These are phyloP conservation scores for Eubasilissa splendida DNA, from an alignment of 2,888 invertebrate species.

Conservation along the genomic window DNA sequence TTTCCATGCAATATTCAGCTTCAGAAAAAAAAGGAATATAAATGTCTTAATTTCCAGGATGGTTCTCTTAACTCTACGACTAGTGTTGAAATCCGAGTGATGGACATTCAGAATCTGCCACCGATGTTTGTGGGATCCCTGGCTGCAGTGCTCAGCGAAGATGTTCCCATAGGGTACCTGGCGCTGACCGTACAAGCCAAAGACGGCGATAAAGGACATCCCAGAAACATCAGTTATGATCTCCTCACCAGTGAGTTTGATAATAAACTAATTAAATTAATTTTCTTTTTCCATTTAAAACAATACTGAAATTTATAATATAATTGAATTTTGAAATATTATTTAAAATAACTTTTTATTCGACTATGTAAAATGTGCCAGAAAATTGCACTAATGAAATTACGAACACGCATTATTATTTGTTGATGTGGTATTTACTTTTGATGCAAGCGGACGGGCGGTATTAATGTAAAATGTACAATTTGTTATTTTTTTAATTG, in stretches of 20 bases:
- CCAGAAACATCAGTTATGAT: slow-evolving; percentile 84
- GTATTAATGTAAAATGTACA: too few species aligned
- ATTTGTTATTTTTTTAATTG: slow-evolving; percentile 40
- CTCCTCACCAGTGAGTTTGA: slow-evolving; percentile 80
- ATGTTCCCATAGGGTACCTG: slow-evolving; percentile 86
- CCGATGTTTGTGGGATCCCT: slow-evolving; percentile 88
- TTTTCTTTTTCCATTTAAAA: too few species aligned
- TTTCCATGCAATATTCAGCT: too few species aligned
- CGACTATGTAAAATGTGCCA: too few species aligned
- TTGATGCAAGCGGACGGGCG: too few species aligned
- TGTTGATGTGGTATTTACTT: too few species aligned
- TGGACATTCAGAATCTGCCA: slow-evolving; percentile 90
- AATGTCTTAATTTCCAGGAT: slow-evolving; percentile 73
- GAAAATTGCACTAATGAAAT: too few species aligned
- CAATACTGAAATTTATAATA: too few species aligned
- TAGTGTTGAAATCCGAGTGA: slow-evolving; percentile 83
- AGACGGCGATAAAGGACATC: slow-evolving; percentile 89
- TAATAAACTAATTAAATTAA: too few species aligned
- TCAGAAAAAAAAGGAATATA: neutral
- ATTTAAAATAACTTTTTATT: too few species aligned
- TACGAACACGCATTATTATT: too few species aligned
- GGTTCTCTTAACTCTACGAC: slow-evolving; percentile 83
- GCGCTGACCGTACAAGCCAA: slow-evolving; percentile 86
- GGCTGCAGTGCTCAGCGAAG: slow-evolving; percentile 85
- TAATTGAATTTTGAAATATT: too few species aligned